Percentiles rank a stretch among this genome's conserved stretches.
phyloP scores from a whole-genome alignment of 2,797 vertebrate genomes.

The Sebastes taczanowskii region DNA sequence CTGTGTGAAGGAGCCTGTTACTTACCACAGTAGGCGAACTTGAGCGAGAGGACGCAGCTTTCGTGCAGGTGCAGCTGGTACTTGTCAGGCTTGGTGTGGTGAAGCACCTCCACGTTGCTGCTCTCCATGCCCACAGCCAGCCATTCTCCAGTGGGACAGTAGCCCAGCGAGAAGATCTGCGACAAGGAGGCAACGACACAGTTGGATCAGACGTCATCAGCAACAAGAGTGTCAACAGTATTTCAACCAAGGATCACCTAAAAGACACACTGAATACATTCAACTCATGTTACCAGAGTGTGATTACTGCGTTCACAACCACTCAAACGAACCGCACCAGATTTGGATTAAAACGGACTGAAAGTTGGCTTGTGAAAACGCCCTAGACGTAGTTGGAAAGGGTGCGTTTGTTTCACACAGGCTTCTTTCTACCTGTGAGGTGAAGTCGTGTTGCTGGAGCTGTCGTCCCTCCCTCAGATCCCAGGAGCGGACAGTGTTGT shows the following conservation, averaged over 20 bases:
- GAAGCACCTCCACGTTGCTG: constrained; percentile 96
- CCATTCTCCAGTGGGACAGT: constrained; percentile 97
- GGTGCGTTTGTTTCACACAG: too few species aligned
- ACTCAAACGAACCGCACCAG: too few species aligned
- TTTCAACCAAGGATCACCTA: neutral
- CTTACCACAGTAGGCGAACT: constrained; percentile 96
- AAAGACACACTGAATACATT: neutral
- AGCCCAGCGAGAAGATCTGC: constrained; percentile 95
- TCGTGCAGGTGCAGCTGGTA: constrained; percentile 98
- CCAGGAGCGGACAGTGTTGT: constrained; percentile 98
- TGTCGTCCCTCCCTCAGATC: constrained; percentile 95
- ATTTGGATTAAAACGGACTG: too few species aligned
- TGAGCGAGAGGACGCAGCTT: constrained; percentile 97
- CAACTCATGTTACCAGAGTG: too few species aligned
- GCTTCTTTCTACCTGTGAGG: constrained; percentile 88
- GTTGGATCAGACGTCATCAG: neutral
- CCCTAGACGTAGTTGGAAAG: neutral
- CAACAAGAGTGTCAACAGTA: neutral
- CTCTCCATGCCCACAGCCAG: constrained; percentile 97
- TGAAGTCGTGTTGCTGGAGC: constrained; percentile 98
- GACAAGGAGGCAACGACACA: neutral
- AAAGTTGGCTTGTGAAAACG: too few species aligned
- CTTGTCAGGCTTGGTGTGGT: constrained; percentile 96
- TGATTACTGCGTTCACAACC: too few species aligned
- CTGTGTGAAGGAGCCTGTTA: neutral